Percentiles rank a stretch among this genome's conserved stretches.
These are phyloP conservation scores for Hydractinia echinata DNA, from an alignment of 30 jellyfish, hydroid and myxozoan genomes.

Conservation along the genomic window DNA sequence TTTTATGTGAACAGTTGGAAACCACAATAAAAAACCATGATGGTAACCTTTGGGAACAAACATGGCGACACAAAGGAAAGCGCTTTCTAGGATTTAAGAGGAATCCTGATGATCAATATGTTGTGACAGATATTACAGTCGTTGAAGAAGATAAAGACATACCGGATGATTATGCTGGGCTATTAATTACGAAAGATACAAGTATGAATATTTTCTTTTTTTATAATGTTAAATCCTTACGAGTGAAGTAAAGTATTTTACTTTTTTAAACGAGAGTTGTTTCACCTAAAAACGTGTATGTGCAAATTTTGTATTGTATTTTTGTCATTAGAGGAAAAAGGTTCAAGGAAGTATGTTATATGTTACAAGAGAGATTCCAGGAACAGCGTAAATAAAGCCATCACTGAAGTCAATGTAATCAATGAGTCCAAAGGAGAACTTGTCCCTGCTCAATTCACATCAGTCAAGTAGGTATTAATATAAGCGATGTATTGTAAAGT, in stretches of 20 bases:
- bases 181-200: conserved; percentile 68
- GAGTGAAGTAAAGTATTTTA: not conserved
- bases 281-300: too few species aligned
- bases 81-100: conserved; percentile 63
- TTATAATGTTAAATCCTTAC: not conserved
- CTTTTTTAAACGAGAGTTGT: not conserved
- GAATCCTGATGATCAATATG: conserved; percentile 48
- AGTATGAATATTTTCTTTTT: conserved; percentile 26
- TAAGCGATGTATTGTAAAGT: not conserved
- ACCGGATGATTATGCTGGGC: conserved; percentile 76
- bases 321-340: conserved; percentile 56
- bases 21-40: conserved; percentile 54
- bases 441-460: conserved; percentile 52
- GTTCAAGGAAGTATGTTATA: conserved; percentile 60
- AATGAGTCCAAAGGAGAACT: conserved; percentile 66
- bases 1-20: conserved; percentile 15
- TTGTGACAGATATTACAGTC: conserved; percentile 68
- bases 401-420: conserved; percentile 61
- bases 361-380: conserved; percentile 58
- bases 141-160: conserved; percentile 74
- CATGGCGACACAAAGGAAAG: conserved; percentile 89
- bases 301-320: not conserved
- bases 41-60: conserved; percentile 79
- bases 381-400: conserved; percentile 45
- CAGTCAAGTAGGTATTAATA: conserved; percentile 40